Percentiles rank a stretch among this genome's conserved stretches.
Evolutionary conservation across 2,797 vertebrate species (phyloP).

Genomic region (Sebastes hubbsi): DNA sequence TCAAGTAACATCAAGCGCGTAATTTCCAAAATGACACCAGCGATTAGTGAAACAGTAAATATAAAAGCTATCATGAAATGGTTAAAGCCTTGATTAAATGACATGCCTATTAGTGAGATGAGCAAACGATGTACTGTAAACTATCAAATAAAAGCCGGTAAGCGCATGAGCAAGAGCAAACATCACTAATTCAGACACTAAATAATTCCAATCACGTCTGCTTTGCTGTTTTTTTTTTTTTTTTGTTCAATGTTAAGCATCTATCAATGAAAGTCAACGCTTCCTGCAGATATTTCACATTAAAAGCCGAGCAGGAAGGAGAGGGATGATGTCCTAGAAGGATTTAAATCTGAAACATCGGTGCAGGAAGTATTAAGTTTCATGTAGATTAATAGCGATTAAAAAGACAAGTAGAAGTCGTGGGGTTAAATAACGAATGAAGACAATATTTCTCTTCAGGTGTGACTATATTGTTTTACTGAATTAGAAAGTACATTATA

Average conservation of each 20-base stretch:
- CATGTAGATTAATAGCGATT: neutral
- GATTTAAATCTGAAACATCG: neutral
- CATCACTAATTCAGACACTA: neutral
- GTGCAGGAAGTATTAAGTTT: neutral
- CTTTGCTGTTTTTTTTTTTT: neutral
- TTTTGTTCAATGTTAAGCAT: too few relatives aligned
- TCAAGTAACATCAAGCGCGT: neutral
- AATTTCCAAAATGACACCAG: neutral
- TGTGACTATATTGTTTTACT: too few relatives aligned
- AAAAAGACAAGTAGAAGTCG: neutral
- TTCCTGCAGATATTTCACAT: neutral
- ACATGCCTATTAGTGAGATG: neutral
- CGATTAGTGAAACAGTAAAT: neutral
- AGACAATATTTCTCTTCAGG: too few relatives aligned
- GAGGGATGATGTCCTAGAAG: neutral
- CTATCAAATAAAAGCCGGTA: neutral
- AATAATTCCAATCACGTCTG: neutral
- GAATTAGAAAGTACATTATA: too few relatives aligned
- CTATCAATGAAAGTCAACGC: too few relatives aligned
- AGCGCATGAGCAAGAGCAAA: neutral
- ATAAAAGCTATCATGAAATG: neutral
- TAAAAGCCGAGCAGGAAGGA: neutral
- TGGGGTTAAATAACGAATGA: accelerated
- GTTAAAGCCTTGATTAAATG: neutral
- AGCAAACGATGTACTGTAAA: neutral